Percentiles rank a stretch among this genome's conserved stretches.
These are phyloP conservation scores for Drosophila kuntzei DNA, from an alignment of 2,888 invertebrate genomes.

Conservation along the genomic window DNA sequence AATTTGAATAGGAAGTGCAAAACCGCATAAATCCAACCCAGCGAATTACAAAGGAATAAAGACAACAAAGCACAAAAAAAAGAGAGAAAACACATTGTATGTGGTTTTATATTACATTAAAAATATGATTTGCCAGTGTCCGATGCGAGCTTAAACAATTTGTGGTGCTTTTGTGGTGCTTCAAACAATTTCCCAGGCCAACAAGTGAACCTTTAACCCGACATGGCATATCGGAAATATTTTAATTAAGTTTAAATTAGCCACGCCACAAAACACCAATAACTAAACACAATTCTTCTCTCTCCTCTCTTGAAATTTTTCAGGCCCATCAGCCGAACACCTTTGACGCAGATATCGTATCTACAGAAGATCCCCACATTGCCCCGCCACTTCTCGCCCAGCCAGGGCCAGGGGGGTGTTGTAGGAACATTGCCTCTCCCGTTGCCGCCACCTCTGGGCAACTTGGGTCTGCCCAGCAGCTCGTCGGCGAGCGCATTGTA, in stretches of 20 bases:
- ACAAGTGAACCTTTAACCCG: conserved; percentile 58
- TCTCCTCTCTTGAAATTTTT: conserved; percentile 34
- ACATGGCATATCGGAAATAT: conserved; percentile 50
- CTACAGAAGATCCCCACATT: conserved; percentile 84
- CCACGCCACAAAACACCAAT: conserved; percentile 65
- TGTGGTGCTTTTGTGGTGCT: conserved; percentile 33
- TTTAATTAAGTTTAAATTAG: conserved; percentile 83
- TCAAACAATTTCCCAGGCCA: conserved; percentile 34
- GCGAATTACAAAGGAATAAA: conserved; percentile 57
- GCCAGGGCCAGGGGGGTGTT: conserved; percentile 30
- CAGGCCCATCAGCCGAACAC: conserved; percentile 85
- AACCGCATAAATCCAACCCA: conserved; percentile 59
- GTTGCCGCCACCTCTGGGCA: conserved; percentile 45
- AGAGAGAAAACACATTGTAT: conserved; percentile 38
- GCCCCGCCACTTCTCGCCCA: conserved; percentile 84
- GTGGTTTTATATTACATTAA: conserved; percentile 64
- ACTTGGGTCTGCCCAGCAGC: conserved; percentile 80
- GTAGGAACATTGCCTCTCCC: conserved; percentile 42
- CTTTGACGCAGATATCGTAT: conserved; percentile 84
- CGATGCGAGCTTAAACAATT: conserved; percentile 31
- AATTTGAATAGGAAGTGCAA: conserved; percentile 56
- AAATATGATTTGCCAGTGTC: conserved; percentile 62
- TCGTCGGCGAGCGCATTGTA: conserved; percentile 83
- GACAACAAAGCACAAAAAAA: conserved; percentile 18
- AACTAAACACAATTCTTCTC: conserved; percentile 37